Conservation (phyloP, 2,888 invertebrate species). For the Pandemis cinnamomeana region DNA sequence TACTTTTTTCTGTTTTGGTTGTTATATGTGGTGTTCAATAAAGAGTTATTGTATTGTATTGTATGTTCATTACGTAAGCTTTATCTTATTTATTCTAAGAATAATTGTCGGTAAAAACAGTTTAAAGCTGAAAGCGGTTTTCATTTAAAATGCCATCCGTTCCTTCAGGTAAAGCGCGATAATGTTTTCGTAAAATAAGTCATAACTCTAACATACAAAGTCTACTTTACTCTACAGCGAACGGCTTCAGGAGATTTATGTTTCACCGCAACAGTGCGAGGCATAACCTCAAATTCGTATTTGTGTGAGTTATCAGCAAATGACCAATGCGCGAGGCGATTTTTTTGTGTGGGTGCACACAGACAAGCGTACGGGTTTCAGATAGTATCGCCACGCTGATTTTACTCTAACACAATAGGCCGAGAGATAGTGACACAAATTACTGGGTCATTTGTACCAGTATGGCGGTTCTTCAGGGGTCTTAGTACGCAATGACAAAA, state of each 20-base stretch:
- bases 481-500: no score
- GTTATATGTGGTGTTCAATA: no score
- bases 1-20: no score
- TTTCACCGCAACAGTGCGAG: slow-evolving; percentile 10
- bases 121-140: slow-evolving; percentile 4
- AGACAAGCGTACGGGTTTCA: background rate
- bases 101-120: background rate
- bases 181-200: background rate
- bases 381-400: background rate
- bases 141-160: slow-evolving; percentile 6
- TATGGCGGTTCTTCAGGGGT: no score
- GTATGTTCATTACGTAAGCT: no score
- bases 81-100: no score
- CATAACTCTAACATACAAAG: background rate
- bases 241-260: slow-evolving; percentile 1
- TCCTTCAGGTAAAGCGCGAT: no score
- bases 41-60: no score
- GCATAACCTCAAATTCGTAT: background rate
- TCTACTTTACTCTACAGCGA: background rate
- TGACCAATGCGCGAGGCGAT: background rate
- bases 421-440: no score
- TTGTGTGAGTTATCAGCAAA: background rate
- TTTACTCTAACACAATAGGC: no score
- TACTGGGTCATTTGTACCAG: no score
- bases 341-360: background rate